Evolutionary conservation across 2,113 vertebrate genomes (phyloP).

Genomic region (Corvus moneduloides): DNA sequence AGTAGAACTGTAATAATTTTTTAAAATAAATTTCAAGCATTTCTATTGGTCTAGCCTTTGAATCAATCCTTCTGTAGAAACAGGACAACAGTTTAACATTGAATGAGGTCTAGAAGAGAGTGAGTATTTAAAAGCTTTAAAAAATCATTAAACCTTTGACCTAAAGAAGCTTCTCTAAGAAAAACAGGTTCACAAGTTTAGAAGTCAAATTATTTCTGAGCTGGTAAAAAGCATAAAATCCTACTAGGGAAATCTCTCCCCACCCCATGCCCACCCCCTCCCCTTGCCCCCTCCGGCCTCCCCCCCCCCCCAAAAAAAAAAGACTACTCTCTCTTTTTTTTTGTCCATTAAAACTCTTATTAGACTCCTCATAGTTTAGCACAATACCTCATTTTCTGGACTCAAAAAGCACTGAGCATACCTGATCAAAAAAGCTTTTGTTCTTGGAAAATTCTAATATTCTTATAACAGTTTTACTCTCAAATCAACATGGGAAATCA

Average conservation of each 20-base stretch:
- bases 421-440: neutral
- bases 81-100: neutral
- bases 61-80: neutral
- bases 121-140: neutral
- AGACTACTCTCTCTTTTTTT: neutral
- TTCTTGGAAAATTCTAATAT: neutral
- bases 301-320: no score
- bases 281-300: fast-evolving
- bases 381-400: neutral
- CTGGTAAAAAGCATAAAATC: neutral
- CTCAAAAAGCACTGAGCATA: neutral
- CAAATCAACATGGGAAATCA: neutral
- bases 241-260: neutral
- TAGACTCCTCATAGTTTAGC: neutral
- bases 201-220: neutral
- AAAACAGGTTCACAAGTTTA: neutral
- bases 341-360: neutral
- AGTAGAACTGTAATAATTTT: neutral
- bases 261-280: fast-evolving
- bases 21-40: neutral
- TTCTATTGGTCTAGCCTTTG: neutral
- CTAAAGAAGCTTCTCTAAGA: neutral
- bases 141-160: neutral
- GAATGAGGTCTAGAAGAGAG: neutral
- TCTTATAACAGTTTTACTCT: neutral